Base-by-base conservation (phyloP, 2,113 vertebrate species). In the Poecilia latipinna region DNA sequence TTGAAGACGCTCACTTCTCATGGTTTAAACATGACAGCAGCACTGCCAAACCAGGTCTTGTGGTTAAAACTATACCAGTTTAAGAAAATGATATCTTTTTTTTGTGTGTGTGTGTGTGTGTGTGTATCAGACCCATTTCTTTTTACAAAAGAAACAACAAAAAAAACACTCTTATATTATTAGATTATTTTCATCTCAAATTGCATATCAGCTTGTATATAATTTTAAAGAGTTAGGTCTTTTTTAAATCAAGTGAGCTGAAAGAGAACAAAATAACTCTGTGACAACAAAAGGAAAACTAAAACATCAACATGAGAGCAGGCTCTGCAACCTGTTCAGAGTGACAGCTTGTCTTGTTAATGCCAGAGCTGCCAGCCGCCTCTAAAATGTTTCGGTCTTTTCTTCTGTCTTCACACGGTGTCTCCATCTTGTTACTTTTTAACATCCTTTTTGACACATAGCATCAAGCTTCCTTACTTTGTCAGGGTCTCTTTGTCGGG, bases 321-420 rank as follows among this genome's bases (percentile, higher is more conserved):
- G 70, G 63, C 63, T 70, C 70, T 79, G 70, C 75, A 74, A 65
- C 62, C 54, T 42, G 78, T 57, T 33, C 3, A 65, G 31, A 44
- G 70, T 87, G 78, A 88, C 86, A 84, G 79, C 75, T 86, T 72
- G 75, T 86, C 74, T 70, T 60, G 3, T 63, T 68, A 70, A 13
- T 75, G 82, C 86, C 76, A 28, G 63, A 4, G 74, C 70, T 24
- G 22, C 70, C 72, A 70, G 80, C 67, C 72, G 80, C 86, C 79
- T 79, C 69, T 61, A 64, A 65, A n/a, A 64, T 83, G 62, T 66
- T 79, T 75, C 37, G 11, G 57, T 87, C 22, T 83, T 75, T 42
- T 48, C 8, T 29, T 65, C 79, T 72, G 44, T 80, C 44, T 74
- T 74, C 61, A 63, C 22, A 69, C 57, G 0, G 63, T 82, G 75